phyloP scores from a whole-genome alignment of 92 coral and sea anemone genomes.

The Porites evermanni region DNA sequence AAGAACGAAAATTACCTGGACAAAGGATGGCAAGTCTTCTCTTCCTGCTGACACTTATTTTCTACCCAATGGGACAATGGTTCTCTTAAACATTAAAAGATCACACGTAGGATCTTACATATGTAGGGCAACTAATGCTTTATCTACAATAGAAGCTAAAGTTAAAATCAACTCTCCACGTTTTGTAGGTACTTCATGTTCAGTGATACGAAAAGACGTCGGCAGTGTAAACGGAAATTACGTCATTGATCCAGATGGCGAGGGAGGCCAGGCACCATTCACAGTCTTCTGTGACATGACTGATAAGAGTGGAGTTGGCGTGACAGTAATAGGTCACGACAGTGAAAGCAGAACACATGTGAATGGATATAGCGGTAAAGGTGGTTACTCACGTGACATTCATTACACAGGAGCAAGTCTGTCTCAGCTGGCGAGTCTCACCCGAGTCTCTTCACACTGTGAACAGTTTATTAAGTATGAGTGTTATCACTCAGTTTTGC shows the following conservation, averaged over 20 bases:
- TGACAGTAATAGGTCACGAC: not conserved
- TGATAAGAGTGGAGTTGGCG: not conserved
- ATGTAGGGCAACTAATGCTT: slow-evolving; percentile 52
- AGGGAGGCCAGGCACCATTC: slow-evolving; percentile 30
- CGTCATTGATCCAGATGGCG: slow-evolving; percentile 18
- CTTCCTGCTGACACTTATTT: slow-evolving; percentile 22
- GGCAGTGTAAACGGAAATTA: slow-evolving; percentile 14
- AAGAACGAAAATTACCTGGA: too few species aligned
- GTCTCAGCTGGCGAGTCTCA: slow-evolving; percentile 53
- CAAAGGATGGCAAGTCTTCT: slow-evolving; percentile 20
- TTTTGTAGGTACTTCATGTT: slow-evolving; percentile 7
- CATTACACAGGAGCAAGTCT: slow-evolving; percentile 38
- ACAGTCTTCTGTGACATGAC: slow-evolving; percentile 55
- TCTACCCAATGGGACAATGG: slow-evolving; percentile 45
- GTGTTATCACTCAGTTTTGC: slow-evolving; percentile 7
- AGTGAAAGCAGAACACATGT: not conserved
- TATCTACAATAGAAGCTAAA: slow-evolving; percentile 37
- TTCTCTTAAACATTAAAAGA: not conserved
- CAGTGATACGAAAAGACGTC: not conserved
- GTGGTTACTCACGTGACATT: slow-evolving; percentile 28
- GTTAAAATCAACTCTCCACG: slow-evolving; percentile 7
- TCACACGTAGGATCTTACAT: slow-evolving; percentile 46
- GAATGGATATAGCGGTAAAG: not conserved
- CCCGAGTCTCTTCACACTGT: slow-evolving; percentile 40
- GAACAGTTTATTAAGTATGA: slow-evolving; percentile 64